Evolutionary conservation across 2,113 vertebrate species (phyloP).

Genomic region (Syrmaticus mikado): DNA sequence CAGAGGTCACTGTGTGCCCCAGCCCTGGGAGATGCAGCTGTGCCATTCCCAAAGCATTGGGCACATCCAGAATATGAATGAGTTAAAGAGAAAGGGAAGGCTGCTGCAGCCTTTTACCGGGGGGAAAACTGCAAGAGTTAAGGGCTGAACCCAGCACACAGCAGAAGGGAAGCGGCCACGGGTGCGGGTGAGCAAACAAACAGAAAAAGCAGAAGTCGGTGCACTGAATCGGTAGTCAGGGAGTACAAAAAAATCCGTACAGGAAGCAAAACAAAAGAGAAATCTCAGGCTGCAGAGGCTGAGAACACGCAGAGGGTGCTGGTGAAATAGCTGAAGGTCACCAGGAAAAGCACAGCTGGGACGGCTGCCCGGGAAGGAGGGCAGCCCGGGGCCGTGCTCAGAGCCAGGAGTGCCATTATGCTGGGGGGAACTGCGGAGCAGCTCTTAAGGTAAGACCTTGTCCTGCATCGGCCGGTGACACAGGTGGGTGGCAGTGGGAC

Average conservation of each 20-base stretch:
- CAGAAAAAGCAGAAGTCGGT: conserved; percentile 59
- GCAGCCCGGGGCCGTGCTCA: background rate
- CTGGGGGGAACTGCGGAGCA: conserved; percentile 8
- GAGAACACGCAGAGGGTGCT: conserved; percentile 5
- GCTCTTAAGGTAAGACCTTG: conserved; percentile 57
- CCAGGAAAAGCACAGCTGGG: background rate
- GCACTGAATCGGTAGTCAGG: conserved; percentile 45
- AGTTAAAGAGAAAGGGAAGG: background rate
- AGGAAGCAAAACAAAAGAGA: conserved; percentile 61
- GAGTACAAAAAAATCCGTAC: conserved; percentile 51
- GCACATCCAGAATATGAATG: rapidly evolving
- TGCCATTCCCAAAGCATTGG: background rate
- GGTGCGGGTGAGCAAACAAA: background rate
- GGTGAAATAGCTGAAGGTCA: conserved; percentile 9
- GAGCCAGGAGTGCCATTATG: conserved; percentile 39
- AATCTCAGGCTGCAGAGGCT: conserved; percentile 34
- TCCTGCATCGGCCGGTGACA: rapidly evolving
- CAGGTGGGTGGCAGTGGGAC: rapidly evolving
- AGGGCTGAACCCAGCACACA: background rate
- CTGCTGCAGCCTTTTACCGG: background rate
- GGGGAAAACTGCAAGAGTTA: conserved; percentile 31
- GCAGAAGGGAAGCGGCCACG: conserved; percentile 36
- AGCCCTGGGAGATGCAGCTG: rapidly evolving
- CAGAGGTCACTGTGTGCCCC: background rate
- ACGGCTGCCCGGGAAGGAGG: background rate